phyloP scores from a whole-genome alignment of 1,140 invertebrate species.

The Thalassaphorura encarpata region DNA sequence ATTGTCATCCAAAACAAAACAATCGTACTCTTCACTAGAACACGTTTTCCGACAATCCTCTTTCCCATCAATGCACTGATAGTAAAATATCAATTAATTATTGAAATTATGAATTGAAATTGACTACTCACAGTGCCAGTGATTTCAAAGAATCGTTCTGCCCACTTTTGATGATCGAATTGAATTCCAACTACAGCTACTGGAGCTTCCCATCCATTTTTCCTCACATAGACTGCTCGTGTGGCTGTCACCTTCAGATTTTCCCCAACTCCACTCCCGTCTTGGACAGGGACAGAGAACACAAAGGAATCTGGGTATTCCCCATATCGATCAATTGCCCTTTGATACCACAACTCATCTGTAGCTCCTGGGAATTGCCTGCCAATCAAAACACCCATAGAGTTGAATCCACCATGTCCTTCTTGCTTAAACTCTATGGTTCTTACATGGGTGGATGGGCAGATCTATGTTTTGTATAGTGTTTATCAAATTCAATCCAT shows the following conservation, averaged over 20 bases:
- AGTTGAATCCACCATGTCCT: no score
- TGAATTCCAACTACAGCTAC: constrained; percentile 82
- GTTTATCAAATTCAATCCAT: constrained; percentile 51
- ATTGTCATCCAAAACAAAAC: constrained; percentile 84
- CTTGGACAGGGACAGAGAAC: constrained; percentile 79
- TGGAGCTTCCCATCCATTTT: constrained; percentile 68
- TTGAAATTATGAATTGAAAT: neutral
- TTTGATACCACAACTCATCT: constrained; percentile 82
- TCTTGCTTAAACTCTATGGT: no score
- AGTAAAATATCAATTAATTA: constrained; percentile 30
- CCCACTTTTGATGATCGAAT: constrained; percentile 66
- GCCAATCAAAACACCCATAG: constrained; percentile 31
- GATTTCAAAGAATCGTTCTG: constrained; percentile 72
- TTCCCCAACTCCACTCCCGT: constrained; percentile 53
- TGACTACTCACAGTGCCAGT: constrained; percentile 59
- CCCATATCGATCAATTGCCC: constrained; percentile 79
- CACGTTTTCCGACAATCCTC: constrained; percentile 73
- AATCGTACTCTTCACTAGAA: constrained; percentile 73
- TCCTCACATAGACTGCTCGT: constrained; percentile 79
- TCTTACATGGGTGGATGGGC: neutral
- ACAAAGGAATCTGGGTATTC: constrained; percentile 82
- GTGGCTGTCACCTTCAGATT: constrained; percentile 63
- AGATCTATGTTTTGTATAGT: no score
- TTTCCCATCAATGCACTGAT: constrained; percentile 50
- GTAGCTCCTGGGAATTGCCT: constrained; percentile 73